phyloP scores from a whole-genome alignment of 1,140 invertebrate species.

The Drosophila mayri region DNA sequence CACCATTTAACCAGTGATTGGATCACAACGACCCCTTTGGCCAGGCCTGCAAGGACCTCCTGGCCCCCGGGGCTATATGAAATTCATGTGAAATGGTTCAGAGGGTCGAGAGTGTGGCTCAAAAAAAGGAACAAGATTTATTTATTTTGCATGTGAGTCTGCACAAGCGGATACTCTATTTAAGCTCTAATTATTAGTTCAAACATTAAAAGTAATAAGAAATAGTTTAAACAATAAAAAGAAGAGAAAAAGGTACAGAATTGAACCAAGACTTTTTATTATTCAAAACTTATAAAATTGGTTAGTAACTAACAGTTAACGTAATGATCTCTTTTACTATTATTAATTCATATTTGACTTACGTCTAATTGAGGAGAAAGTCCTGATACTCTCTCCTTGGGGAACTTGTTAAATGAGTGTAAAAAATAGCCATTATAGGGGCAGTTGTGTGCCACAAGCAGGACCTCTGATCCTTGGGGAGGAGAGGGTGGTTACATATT shows the following conservation, averaged over 20 bases:
- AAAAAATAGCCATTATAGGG: slow-evolving; percentile 73
- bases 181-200: neutral
- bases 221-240: too few relatives aligned
- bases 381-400: slow-evolving; percentile 4
- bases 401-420: slow-evolving; percentile 63
- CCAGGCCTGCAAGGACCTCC: slow-evolving; percentile 10
- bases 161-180: slow-evolving; percentile 26
- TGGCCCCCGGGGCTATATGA: slow-evolving; percentile 44
- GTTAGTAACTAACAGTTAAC: too few relatives aligned
- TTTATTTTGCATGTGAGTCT: slow-evolving; percentile 1
- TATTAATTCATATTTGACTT: neutral
- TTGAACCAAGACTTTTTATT: too few relatives aligned
- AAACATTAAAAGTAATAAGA: too few relatives aligned
- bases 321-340: too few relatives aligned
- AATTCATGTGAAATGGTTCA: slow-evolving; percentile 49
- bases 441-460: slow-evolving; percentile 3
- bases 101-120: slow-evolving; percentile 22
- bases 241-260: too few relatives aligned
- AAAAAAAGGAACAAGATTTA: slow-evolving; percentile 45
- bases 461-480: slow-evolving; percentile 8
- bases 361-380: neutral
- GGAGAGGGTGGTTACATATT: slow-evolving; percentile 63
- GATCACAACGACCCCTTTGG: slow-evolving; percentile 57
- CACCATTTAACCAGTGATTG: slow-evolving; percentile 81
- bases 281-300: neutral